A percentile compares a stretch with the other conserved stretches of the same genome.
phyloP scores from a whole-genome alignment of 2,113 vertebrate species.

The Physeter macrocephalus region DNA sequence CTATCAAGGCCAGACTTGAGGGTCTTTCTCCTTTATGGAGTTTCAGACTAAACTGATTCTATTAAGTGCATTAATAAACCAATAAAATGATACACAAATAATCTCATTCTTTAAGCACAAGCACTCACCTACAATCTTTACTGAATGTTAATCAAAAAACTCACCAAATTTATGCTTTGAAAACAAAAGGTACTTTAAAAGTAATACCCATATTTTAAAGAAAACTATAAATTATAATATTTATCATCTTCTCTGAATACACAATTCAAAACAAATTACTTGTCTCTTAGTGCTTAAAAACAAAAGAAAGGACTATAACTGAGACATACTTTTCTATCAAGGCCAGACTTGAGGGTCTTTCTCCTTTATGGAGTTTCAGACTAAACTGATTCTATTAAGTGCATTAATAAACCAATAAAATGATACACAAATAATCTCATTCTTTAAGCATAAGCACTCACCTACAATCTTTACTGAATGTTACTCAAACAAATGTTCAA shows the following conservation, averaged over 20 bases:
- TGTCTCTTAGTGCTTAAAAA: background rate
- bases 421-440: background rate
- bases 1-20: background rate
- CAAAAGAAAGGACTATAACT: background rate
- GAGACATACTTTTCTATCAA: background rate
- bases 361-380: background rate
- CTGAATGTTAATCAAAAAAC: background rate
- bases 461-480: background rate
- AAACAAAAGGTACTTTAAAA: background rate
- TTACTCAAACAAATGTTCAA: background rate
- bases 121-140: background rate
- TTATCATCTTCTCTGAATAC: background rate
- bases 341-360: background rate
- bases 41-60: background rate
- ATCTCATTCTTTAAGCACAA: background rate
- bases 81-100: background rate
- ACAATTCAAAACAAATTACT: background rate
- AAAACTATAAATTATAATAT: background rate
- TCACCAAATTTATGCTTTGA: background rate
- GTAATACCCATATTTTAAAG: background rate
- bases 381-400: background rate
- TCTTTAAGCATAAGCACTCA: background rate
- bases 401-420: constrained; percentile 22
- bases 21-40: background rate
- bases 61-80: background rate